Percentiles rank a stretch among this genome's conserved stretches.
These are phyloP conservation scores for Drosophila affinis DNA, from an alignment of 2,888 invertebrate species.

Conservation along the genomic window DNA sequence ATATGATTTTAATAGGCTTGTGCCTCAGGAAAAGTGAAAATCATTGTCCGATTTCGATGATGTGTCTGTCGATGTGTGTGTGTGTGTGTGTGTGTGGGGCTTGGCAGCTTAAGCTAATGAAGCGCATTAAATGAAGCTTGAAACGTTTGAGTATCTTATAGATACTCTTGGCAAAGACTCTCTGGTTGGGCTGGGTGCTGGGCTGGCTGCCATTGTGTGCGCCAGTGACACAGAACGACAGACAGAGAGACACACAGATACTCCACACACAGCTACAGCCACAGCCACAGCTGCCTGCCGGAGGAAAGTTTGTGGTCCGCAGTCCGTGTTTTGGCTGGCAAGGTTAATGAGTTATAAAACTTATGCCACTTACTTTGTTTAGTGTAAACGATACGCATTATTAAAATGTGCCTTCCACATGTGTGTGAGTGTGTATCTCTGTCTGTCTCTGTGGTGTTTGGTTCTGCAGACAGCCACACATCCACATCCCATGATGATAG, in stretches of 20 bases:
- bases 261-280: no score
- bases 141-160: constrained; percentile 48
- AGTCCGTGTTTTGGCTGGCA: constrained; percentile 26
- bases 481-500: constrained; percentile 25
- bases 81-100: constrained; percentile 9
- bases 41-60: constrained; percentile 53
- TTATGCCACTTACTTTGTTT: constrained; percentile 58
- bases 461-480: constrained; percentile 33
- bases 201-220: constrained; percentile 33
- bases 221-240: constrained; percentile 67
- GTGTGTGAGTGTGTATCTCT: neutral
- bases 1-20: constrained; percentile 57
- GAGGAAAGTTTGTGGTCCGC: constrained; percentile 26
- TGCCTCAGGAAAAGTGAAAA: constrained; percentile 58
- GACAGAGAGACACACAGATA: no score
- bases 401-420: constrained; percentile 62
- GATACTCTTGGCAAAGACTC: constrained; percentile 38
- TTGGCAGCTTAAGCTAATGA: constrained; percentile 61
- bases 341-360: constrained; percentile 77
- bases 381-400: constrained; percentile 69
- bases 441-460: constrained; percentile 5
- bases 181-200: constrained; percentile 2
- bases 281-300: constrained; percentile 2
- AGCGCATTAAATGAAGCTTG: constrained; percentile 57
- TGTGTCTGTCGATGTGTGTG: constrained; percentile 3